These are phyloP conservation scores for Rhadinocentrus ornatus DNA, from an alignment of 2,797 vertebrate genomes.

Conservation along the genomic window DNA sequence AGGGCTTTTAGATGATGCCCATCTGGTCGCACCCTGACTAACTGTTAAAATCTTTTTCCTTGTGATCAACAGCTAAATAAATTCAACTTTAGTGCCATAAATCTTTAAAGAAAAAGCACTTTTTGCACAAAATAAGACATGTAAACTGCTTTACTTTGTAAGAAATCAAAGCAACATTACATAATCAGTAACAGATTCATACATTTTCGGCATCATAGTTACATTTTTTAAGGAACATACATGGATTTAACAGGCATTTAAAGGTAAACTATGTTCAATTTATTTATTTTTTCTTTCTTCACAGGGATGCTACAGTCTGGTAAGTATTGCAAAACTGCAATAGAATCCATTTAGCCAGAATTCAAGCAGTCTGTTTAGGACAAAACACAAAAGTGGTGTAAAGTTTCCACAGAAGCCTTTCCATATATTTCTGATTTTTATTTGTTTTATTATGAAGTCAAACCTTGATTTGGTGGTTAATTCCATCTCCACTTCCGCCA, in stretches of 20 bases:
- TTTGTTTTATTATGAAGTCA: neutral
- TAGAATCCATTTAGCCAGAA: neutral
- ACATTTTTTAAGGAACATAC: neutral
- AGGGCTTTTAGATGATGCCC: constrained; percentile 28
- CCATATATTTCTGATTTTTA: neutral
- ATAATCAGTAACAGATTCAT: neutral
- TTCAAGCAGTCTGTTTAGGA: neutral
- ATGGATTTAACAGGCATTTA: neutral
- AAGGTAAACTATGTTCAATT: neutral
- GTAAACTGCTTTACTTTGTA: too few species aligned
- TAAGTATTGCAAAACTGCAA: neutral
- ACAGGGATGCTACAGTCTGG: neutral
- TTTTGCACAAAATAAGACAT: too few species aligned
- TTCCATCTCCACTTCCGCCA: too few species aligned
- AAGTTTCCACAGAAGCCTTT: too few species aligned
- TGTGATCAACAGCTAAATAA: neutral
- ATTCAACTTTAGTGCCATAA: too few species aligned
- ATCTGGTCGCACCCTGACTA: constrained; percentile 40
- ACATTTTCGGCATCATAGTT: too few species aligned
- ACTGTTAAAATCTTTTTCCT: neutral
- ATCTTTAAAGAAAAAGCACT: too few species aligned
- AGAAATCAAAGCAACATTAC: neutral
- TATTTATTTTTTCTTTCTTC: neutral
- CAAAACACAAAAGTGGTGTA: too few species aligned
- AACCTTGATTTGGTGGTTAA: neutral